Conservation (phyloP, 2,797 vertebrate genomes). For the Clarias fuscus region DNA sequence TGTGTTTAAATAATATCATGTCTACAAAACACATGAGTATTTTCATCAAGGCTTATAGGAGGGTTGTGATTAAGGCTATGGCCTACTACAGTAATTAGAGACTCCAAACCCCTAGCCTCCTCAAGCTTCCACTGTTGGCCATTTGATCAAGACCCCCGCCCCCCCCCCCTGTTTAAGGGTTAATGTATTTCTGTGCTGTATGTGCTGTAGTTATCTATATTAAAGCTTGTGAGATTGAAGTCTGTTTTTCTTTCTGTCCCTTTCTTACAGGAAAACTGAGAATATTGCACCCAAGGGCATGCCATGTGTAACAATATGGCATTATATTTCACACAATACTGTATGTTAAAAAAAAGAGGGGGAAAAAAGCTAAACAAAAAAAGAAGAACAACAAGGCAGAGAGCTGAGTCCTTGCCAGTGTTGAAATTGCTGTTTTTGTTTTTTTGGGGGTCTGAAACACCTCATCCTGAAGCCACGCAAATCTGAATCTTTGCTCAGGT, state of each 20-base stretch:
- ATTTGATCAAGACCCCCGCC: not conserved
- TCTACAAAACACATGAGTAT: not conserved
- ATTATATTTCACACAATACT: constrained; percentile 5
- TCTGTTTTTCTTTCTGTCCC: not conserved
- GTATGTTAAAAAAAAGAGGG: not conserved
- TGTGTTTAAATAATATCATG: not conserved
- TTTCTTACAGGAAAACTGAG: constrained; percentile 5
- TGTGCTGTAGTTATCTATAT: not conserved
- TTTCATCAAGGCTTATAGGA: not conserved
- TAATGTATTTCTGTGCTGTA: not conserved
- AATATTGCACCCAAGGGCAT: constrained; percentile 18
- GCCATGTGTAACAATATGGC: not conserved
- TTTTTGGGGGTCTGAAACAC: not conserved
- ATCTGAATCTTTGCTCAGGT: not conserved
- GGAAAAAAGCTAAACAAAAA: not conserved
- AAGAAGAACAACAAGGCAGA: not conserved
- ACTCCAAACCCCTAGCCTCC: not conserved
- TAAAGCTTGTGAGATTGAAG: not conserved
- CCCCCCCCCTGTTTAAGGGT: not conserved
- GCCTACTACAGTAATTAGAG: not conserved
- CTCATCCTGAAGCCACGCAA: not conserved
- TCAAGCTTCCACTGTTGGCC: not conserved
- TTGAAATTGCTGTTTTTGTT: too few relatives aligned
- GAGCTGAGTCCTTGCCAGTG: not conserved
- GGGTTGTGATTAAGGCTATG: not conserved